Evolutionary conservation across 2,113 vertebrate genomes (phyloP).

Genomic region (Eudyptes chrysolophus): DNA sequence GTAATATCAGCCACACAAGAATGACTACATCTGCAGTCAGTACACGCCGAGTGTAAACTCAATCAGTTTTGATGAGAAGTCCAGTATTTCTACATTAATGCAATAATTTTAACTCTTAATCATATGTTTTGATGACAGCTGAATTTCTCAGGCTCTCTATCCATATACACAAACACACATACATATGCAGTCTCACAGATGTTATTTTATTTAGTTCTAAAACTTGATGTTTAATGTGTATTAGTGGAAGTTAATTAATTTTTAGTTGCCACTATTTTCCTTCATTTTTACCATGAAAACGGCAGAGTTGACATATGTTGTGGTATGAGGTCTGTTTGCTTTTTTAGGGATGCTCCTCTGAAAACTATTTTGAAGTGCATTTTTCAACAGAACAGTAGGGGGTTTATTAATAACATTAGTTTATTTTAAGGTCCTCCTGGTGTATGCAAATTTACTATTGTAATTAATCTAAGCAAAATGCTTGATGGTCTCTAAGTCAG

Average conservation of each 20-base stretch:
- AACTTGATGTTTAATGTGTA: background rate
- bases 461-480: background rate
- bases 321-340: background rate
- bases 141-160: background rate
- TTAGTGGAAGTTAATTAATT: background rate
- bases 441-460: background rate
- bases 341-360: background rate
- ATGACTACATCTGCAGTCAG: background rate
- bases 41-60: rapidly evolving
- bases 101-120: background rate
- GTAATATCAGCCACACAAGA: background rate
- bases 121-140: background rate
- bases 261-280: background rate
- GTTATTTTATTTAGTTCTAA: background rate
- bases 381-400: background rate
- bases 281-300: background rate
- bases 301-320: background rate
- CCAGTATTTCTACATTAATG: background rate
- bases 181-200: background rate
- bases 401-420: background rate
- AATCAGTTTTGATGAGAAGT: background rate
- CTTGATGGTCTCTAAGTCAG: background rate
- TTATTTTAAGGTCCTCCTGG: background rate
- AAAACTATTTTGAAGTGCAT: background rate
- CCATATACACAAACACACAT: background rate